A percentile compares a stretch with the other conserved stretches of the same genome.
These are phyloP conservation scores for Macroteleia sp. DNA, from an alignment of 2,888 invertebrate species.

Conservation along the genomic window DNA sequence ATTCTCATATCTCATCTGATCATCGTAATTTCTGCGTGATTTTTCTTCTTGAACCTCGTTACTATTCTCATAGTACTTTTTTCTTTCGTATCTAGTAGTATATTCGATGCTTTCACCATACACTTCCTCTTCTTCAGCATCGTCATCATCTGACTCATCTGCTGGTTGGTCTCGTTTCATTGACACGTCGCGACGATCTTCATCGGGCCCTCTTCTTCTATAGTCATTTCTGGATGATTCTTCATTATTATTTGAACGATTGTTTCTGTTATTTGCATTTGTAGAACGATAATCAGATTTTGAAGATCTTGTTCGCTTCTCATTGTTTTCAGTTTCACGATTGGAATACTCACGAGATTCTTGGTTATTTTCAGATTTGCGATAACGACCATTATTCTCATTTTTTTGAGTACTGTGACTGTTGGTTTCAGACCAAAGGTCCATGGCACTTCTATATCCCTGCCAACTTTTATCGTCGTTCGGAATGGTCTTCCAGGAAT, in stretches of 20 bases:
- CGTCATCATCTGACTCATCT: slow-evolving; percentile 77
- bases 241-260: slow-evolving; percentile 57
- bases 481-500: slow-evolving; percentile 82
- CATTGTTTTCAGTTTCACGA: slow-evolving; percentile 65
- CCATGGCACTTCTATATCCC: slow-evolving; percentile 82
- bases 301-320: slow-evolving; percentile 63
- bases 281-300: slow-evolving; percentile 72
- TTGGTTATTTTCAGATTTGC: slow-evolving; percentile 65
- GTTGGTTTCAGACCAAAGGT: slow-evolving; percentile 82
- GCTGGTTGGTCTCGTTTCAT: slow-evolving; percentile 65
- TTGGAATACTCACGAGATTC: slow-evolving; percentile 66
- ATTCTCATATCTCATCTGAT: slow-evolving; percentile 75
- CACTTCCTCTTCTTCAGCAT: slow-evolving; percentile 75
- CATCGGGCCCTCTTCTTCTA: slow-evolving; percentile 40
- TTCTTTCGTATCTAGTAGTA: slow-evolving; percentile 69
- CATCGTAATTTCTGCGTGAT: slow-evolving; percentile 46
- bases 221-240: slow-evolving; percentile 56
- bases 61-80: slow-evolving; percentile 75
- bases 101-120: slow-evolving; percentile 71
- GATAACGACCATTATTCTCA: slow-evolving; percentile 66
- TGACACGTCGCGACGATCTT: slow-evolving; percentile 62
- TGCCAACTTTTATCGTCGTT: slow-evolving; percentile 83
- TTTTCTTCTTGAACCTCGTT: slow-evolving; percentile 65
- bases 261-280: slow-evolving; percentile 68
- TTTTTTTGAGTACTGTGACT: slow-evolving; percentile 67